Conservation (phyloP, 1,140 invertebrate species). For the Heliothis subflexa region DNA sequence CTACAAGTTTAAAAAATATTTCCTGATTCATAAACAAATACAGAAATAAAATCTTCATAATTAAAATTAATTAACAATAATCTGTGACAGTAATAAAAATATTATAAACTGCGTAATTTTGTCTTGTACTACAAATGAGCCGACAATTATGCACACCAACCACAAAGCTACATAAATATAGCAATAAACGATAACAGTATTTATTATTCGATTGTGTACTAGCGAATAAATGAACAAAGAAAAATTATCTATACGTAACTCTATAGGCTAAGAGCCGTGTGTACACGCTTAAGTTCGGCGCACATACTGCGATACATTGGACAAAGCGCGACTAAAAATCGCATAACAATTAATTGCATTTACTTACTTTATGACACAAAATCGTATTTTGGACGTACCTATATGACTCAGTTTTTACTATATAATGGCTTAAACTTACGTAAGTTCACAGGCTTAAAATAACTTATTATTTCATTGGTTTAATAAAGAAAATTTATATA, state of each 20-base stretch:
- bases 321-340: neutral
- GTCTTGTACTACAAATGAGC: neutral
- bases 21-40: neutral
- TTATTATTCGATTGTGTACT: neutral
- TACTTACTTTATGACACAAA: too few species aligned
- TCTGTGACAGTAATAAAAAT: neutral
- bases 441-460: too few species aligned
- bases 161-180: neutral
- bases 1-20: too few species aligned
- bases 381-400: too few species aligned
- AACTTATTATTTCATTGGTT: too few species aligned
- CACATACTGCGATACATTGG: neutral
- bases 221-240: slow-evolving; percentile 19
- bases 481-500: too few species aligned
- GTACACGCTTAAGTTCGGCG: neutral
- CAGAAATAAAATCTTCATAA: neutral
- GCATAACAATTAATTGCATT: too few species aligned
- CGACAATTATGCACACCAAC: neutral
- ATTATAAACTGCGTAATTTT: neutral
- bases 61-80: neutral
- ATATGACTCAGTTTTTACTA: too few species aligned
- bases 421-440: too few species aligned
- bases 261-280: neutral
- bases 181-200: neutral
- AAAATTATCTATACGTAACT: neutral